Evolutionary conservation across 2,797 vertebrate genomes (phyloP), one percentile per base, ranked within the genome.

Genomic region (Nasua narica): DNA sequence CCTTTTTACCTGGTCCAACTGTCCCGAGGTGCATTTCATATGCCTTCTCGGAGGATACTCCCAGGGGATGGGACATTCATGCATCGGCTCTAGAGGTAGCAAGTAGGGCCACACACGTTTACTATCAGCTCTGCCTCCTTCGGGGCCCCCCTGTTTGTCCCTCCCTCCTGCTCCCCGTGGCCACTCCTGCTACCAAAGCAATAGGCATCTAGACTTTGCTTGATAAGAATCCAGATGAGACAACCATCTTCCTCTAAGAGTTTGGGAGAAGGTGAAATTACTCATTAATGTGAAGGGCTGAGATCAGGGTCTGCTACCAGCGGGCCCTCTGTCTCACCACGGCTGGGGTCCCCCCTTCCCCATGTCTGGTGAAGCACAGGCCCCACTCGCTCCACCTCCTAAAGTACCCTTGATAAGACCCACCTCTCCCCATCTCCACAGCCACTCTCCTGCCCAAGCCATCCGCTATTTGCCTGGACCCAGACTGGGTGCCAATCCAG

Each of bases 61-160:
- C 79, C 29, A 8, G 0, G 13, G 72, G n/a, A 74, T 0, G 50
- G 7, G 29, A 27, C 16, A 2, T 7, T 58, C 40, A 0, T 25
- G 81, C 46, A 7, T 2, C 18, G 1, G 21, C 18, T 14, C 25
- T 7, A 25, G 4, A 25, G 9, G 46, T 13, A 52, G 25, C 32
- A 35, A 46, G 8, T 2, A 7, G 77, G 32, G 29, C 50, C 77
- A 54, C 95, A 23, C 7, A 13, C 7, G 46, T 35, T n/a, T 46
- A 25, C 32, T 15, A 40, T 52, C n/a, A 29, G 18, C 27, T 74
- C 69, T 48, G 79, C n/a, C 19, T 43, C 65, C 29, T 58, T 7
- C 18, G 19, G 3, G 16, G 60, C 67, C n/a, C 60, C 15, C 1
- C 43, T 3, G 5, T 9, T 15, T 9, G 9, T 70, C 9, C 52